A percentile compares a stretch with the other conserved stretches of the same genome.
Evolutionary conservation across 2,113 vertebrate species (phyloP).

Genomic region (Ciconia stormi): DNA sequence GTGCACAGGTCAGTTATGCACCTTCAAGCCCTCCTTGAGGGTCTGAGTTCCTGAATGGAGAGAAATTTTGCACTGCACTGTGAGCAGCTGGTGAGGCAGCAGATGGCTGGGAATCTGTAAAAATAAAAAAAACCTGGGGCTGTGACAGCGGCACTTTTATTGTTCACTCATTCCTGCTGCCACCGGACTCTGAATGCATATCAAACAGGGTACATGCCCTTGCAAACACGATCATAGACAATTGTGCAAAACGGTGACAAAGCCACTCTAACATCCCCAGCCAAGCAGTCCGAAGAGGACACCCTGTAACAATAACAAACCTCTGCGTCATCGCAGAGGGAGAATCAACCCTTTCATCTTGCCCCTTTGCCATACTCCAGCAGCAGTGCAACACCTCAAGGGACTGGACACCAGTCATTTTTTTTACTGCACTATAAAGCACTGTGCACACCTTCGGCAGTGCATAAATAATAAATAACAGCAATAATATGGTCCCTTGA

Average conservation of each 20-base stretch:
- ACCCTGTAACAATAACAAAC: background rate
- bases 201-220: conserved; percentile 21
- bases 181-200: background rate
- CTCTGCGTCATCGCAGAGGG: background rate
- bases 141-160: background rate
- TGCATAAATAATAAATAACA: conserved; percentile 57
- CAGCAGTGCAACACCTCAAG: background rate
- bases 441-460: background rate
- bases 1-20: background rate
- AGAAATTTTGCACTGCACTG: background rate
- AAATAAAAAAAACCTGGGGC: background rate
- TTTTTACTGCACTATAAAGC: conserved; percentile 29
- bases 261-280: background rate
- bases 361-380: background rate
- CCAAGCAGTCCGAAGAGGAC: accelerated
- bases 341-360: background rate
- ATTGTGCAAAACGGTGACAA: background rate
- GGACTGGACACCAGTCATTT: background rate
- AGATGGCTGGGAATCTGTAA: conserved; percentile 51
- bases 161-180: background rate
- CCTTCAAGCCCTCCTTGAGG: background rate
- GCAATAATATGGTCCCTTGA: conserved; percentile 39
- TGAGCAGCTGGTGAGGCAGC: conserved; percentile 49
- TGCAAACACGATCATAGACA: background rate
- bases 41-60: background rate